phyloP scores from a whole-genome alignment of 2,888 invertebrate species.

The Ochlodes sylvanus region DNA sequence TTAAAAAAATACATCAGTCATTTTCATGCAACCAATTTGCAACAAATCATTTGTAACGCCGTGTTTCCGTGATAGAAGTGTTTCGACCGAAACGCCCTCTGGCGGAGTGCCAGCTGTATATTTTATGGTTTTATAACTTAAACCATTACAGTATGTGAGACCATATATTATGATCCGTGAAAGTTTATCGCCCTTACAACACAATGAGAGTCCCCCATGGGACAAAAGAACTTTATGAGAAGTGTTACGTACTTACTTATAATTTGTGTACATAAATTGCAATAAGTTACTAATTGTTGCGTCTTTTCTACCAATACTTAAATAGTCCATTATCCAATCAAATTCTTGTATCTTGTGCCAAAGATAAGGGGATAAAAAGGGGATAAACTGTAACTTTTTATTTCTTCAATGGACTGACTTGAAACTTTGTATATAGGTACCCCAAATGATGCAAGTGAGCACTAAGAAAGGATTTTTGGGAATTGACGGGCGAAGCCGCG shows the following conservation, averaged over 20 bases:
- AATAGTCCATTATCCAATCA: no score
- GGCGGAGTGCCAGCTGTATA: background rate
- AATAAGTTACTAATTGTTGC: no score
- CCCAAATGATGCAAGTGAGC: no score
- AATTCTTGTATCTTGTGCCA: no score
- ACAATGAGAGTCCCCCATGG: background rate
- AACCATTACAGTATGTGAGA: background rate
- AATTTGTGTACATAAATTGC: no score
- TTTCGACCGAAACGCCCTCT: background rate
- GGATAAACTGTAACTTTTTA: no score
- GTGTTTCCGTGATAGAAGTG: background rate
- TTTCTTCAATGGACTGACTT: no score
- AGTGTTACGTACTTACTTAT: background rate
- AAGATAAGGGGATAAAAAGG: no score
- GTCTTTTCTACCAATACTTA: no score
- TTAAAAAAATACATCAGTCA: background rate
- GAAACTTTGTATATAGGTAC: no score
- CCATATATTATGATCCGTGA: background rate
- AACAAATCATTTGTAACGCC: background rate
- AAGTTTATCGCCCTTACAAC: background rate
- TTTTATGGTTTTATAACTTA: slow-evolving; percentile 1
- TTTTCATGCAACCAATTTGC: background rate
- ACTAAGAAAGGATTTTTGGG: no score
- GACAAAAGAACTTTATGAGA: background rate
- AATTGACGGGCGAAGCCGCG: no score